phyloP scores from a whole-genome alignment of 2,113 vertebrate species.

The Enhydra lutris region DNA sequence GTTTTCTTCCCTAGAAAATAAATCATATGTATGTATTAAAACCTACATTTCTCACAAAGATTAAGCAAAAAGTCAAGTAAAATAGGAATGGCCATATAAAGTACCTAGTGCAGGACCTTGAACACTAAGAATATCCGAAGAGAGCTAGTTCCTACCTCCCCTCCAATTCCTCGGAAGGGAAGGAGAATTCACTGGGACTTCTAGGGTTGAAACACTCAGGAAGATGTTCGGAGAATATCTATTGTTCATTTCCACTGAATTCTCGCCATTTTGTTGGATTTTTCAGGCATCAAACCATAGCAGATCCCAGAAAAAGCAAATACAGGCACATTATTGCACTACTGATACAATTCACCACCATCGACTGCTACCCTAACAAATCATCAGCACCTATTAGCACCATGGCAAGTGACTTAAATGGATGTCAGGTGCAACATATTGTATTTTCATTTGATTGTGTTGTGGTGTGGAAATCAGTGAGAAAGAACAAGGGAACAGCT shows the following conservation, averaged over 20 bases:
- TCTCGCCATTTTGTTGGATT: neutral
- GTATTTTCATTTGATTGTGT: constrained; percentile 66
- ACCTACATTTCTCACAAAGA: neutral
- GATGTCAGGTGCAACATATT: constrained; percentile 39
- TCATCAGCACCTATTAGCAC: constrained; percentile 21
- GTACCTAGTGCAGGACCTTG: neutral
- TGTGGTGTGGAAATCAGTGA: constrained; percentile 60
- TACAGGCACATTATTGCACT: neutral
- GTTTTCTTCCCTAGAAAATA: neutral
- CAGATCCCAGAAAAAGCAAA: constrained; percentile 38
- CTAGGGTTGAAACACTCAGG: neutral
- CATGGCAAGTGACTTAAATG: constrained; percentile 7
- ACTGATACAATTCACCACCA: constrained; percentile 22
- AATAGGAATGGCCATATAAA: neutral
- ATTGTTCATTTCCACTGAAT: neutral
- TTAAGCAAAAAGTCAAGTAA: constrained; percentile 7
- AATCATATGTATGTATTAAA: neutral
- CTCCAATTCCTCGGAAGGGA: neutral
- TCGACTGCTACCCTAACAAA: constrained; percentile 30
- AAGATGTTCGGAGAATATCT: neutral
- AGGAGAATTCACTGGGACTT: neutral
- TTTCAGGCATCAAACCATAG: neutral
- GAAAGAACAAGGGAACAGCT: constrained; percentile 53
- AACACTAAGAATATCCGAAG: neutral
- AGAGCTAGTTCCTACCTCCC: neutral